Evolutionary conservation across 2,113 vertebrate genomes (phyloP), one percentile per base, ranked within the genome.

Genomic region (Pseudorasbora parva): DNA sequence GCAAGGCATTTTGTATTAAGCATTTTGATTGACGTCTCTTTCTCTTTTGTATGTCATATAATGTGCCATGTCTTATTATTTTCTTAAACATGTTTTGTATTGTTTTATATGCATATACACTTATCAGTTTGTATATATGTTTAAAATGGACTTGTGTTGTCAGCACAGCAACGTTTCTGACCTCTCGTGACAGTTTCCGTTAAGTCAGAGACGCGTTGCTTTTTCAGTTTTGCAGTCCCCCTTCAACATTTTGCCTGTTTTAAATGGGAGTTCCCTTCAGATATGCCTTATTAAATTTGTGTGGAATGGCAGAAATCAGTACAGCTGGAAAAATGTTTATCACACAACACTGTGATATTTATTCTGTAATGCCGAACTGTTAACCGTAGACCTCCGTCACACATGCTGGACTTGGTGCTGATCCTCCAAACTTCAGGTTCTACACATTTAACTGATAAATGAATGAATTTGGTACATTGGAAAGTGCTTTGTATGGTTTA

Each of bases 51-150:
- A 69, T 88, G 90, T 93, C 91, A 90, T 92, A 92, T 92, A 92
- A 92, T 90, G 91, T 94, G 91, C 92, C 92, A 93, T 93, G 91
- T 92, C 88, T 91, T 92, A 84, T 91, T 92, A 84, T 89, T 90
- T 87, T 91, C 90, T 87, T 83, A 89, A 92, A 90, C 90, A 92
- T 91, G 80, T 90, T 91, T 84, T 91, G 82, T 94, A 92, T 94
- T 93, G 88, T 92, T 91, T 93, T 91, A 91, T 94, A 93, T 91
- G 91, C 87, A 90, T 91, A 91, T 94, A 92, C 91, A 86, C 91
- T 88, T 93, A 91, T 92, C 91, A 89, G 92, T 92, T 90, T 95
- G 93, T 94, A 95, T 92, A 95, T 93, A 94, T 85, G 79, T 90
- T 92, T 87, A 84, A 89, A 92, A 92, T 89, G 91, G 92, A 91